A percentile compares a stretch with the other conserved stretches of the same genome.
These are phyloP conservation scores for Sicus ferrugineus DNA, from an alignment of 2,888 invertebrate genomes.

Conservation along the genomic window DNA sequence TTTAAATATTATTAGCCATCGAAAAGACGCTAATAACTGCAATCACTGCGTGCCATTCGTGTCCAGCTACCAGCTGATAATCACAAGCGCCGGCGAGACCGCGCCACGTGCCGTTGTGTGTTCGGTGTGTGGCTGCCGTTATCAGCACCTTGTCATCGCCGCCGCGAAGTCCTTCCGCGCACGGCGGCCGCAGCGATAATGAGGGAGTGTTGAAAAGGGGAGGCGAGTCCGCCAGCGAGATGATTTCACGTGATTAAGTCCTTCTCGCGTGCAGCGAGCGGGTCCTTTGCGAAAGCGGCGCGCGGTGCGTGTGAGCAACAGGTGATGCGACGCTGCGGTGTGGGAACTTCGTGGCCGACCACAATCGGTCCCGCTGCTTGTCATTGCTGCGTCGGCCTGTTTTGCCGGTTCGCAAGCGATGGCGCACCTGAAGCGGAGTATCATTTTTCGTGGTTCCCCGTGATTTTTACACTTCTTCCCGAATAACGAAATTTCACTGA, in stretches of 20 bases:
- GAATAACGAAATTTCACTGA: constrained; percentile 10
- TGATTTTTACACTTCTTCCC: constrained; percentile 12
- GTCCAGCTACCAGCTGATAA: constrained; percentile 4
- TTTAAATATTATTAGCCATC: constrained; percentile 47
- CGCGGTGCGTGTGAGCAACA: constrained; percentile 6
- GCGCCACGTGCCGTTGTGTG: constrained; percentile 25
- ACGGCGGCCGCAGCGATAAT: constrained; percentile 6
- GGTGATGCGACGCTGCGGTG: constrained; percentile 7
- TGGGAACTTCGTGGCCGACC: constrained; percentile 20
- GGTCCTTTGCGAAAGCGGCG: constrained; percentile 17
- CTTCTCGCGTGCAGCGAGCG: not conserved
- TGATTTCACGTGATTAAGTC: constrained; percentile 16
- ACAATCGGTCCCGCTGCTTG: not conserved
- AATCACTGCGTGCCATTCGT: constrained; percentile 14
- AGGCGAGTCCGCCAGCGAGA: constrained; percentile 23
- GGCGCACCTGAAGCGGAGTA: constrained; percentile 3
- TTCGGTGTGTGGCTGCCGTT: constrained; percentile 13
- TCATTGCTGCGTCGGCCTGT: not conserved
- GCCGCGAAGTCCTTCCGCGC: constrained; percentile 11
- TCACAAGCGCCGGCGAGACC: not conserved
- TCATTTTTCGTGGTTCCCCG: constrained; percentile 15
- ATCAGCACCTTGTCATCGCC: constrained; percentile 25
- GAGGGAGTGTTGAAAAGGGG: constrained; percentile 44
- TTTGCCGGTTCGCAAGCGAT: not conserved
- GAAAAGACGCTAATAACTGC: constrained; percentile 21